Base-by-base conservation (phyloP, 2,113 vertebrate species). In the Puntigrus tetrazona region DNA sequence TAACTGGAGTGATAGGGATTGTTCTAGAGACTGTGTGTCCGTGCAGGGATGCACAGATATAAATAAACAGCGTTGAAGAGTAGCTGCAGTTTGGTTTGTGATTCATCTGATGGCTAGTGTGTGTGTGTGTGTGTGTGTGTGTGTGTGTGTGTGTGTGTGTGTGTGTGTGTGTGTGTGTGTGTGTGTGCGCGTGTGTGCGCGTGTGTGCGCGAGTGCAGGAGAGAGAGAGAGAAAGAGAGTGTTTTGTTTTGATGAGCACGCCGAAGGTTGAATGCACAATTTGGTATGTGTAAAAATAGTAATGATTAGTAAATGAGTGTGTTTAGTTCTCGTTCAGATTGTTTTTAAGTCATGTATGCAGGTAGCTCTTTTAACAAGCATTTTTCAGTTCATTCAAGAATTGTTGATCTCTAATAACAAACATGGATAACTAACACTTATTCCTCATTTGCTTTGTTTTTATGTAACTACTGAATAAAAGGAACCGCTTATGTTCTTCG, bases 401-500 rank as follows among this genome's bases (percentile, higher is more conserved):
- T n/a, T n/a, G n/a, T n/a, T n/a, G n/a, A n/a, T n/a, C n/a, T n/a
- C n/a, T n/a, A n/a, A n/a, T n/a, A n/a, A n/a, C n/a, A n/a, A n/a
- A n/a, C n/a, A n/a, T n/a, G n/a, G n/a, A n/a, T n/a, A n/a, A n/a
- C n/a, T n/a, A n/a, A n/a, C n/a, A n/a, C n/a, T n/a, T n/a, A n/a
- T n/a, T n/a, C n/a, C n/a, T 65, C 25, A 7, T 69, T 4, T 36
- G 20, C 18, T 38, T 22, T 67, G 27, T 34, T 36, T 0, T 41
- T 70, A 34, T 41, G 3, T 38, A n/a, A 41, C 20, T 41, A 57
- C 52, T 57, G 52, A n/a, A 13, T 73, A 7, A 45, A 72, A 36
- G 9, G 1, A 29, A 41, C 10, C 16, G 0, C 73, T 78, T 82
- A 45, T 83, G 11, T 87, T 69, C 47, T 76, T 25, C 80, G 57